Evolutionary conservation across 2,113 vertebrate species (phyloP), one percentile per base, ranked within the genome.

Genomic region (Crypturellus undulatus): DNA sequence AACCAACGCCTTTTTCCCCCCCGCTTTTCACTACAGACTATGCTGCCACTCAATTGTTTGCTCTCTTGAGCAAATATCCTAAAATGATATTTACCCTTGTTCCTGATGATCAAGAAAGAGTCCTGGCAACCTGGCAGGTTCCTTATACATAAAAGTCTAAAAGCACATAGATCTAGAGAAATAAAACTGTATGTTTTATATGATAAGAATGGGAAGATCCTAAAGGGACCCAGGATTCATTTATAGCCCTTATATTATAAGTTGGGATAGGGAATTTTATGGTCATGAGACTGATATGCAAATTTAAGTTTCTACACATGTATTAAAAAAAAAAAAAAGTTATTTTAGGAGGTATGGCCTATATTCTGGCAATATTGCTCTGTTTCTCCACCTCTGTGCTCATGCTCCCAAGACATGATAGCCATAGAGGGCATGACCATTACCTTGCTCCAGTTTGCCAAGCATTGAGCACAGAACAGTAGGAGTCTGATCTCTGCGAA

Each of bases 341-440:
- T 59, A 12, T 28, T 79, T 79, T 42, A 47, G 15, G 8, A 13
- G 42, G 4, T 13, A 47, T 24, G 18, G 10, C 9, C 32, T 63
- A 26, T 49, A 65, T 86, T 71, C 19, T 89, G 81, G 91, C 73
- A 64, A 7, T 10, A 34, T 63, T 70, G 26, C 10, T 60, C 1
- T 63, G 40, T 62, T 7, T 73, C 26, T 38, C 10, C 24, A 32
- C 12, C 49, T 18, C 56, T 19, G 20, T n/a, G 32, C 4, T 71
- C 22, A 71, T 38, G 49, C n/a, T 71, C 49, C 32, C 38, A 84
- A 71, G 43, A 47, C 32, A 2, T 18, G 15, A 28, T 47, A 52
- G 65, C 4, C 15, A 9, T 3, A 45, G 32, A 1, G 16, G 6
- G 6, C 15, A 47, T 32, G 1, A 2, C 7, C 22, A 10, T 17